Conservation (phyloP, 2,113 vertebrate species). For the Lepisosteus osseus region DNA sequence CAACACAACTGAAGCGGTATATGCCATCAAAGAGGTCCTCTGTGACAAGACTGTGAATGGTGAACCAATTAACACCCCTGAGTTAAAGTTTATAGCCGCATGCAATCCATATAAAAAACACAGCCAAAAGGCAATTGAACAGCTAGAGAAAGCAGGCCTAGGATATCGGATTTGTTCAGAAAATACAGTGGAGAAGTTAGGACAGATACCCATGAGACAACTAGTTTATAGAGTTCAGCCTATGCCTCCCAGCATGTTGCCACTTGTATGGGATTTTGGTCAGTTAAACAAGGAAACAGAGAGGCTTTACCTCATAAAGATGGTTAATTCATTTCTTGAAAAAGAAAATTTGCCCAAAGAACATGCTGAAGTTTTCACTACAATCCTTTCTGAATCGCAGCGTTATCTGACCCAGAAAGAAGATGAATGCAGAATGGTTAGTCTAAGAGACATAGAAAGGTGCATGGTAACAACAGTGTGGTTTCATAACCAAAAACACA, state of each 20-base stretch:
- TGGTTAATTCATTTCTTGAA: constrained; percentile 56
- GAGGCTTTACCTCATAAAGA: constrained; percentile 66
- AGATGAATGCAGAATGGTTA: constrained; percentile 72
- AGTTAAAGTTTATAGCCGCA: constrained; percentile 70
- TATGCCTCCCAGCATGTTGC: constrained; percentile 70
- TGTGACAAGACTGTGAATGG: constrained; percentile 68
- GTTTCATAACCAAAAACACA: constrained; percentile 53
- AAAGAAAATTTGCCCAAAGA: fast-evolving
- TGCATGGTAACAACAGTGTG: constrained; percentile 70
- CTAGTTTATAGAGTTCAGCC: constrained; percentile 78
- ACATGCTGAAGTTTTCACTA: constrained; percentile 12
- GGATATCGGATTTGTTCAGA: constrained; percentile 70
- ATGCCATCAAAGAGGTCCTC: constrained; percentile 76
- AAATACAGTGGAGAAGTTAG: constrained; percentile 64
- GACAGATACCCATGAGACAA: constrained; percentile 71
- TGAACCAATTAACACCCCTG: constrained; percentile 38
- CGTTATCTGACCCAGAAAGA: constrained; percentile 60
- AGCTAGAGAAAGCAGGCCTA: constrained; percentile 69
- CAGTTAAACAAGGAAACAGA: constrained; percentile 61
- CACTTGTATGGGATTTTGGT: constrained; percentile 79
- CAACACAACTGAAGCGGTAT: constrained; percentile 74
- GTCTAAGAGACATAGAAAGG: constrained; percentile 77
- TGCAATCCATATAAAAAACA: constrained; percentile 81
- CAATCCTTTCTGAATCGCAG: constrained; percentile 70
- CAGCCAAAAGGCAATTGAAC: constrained; percentile 58